Evolutionary conservation across 2,797 vertebrate species (phyloP), one percentile per base, ranked within the genome.

Genomic region (Schizothorax lantsangensis): DNA sequence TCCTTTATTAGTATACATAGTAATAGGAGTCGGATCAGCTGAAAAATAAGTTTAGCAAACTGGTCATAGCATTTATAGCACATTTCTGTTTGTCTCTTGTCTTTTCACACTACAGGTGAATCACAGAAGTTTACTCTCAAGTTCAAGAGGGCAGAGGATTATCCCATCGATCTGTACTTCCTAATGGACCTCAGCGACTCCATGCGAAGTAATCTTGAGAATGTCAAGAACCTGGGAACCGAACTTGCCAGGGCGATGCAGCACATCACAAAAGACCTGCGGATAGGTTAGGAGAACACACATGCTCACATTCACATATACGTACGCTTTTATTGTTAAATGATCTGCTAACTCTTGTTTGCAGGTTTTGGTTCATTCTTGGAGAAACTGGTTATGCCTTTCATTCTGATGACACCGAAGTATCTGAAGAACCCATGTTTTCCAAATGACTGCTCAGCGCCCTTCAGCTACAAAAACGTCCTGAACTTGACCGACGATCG

Each of bases 391-490:
- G 98, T 98, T 30, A 98, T 99, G 98, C 98, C 98, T 0, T 99
- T 97, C 89, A 98, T 98, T 87, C 98, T 97, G 83, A 98, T 96
- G 0, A 97, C 97, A 0, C 97, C 97, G 80, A 95, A 97, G 85
- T 95, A 98, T 84, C 91, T 93, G 33, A 38, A 49, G 89, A 99
- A 99, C 92, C 98, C 98, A 23, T 99, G 98, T 91, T 95, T 96
- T 0, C 95, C 95, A 11, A 94, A 97, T 83, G 96, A 97, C 93
- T 99, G 98, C 84, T 97, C 98, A 54, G 98, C 97, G 40, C 98
- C 98, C n/a, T 99, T 99, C 92, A 99, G 98, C 95, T 99, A 98
- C 90, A 98, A 97, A 94, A 98, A 99, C 79, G 97, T 99, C 36
- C 96, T 99, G 71, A 96, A 93, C 45, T 96, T 99, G 74, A 99